Evolutionary conservation across 2,113 vertebrate species (phyloP).

Genomic region (Indri indri): DNA sequence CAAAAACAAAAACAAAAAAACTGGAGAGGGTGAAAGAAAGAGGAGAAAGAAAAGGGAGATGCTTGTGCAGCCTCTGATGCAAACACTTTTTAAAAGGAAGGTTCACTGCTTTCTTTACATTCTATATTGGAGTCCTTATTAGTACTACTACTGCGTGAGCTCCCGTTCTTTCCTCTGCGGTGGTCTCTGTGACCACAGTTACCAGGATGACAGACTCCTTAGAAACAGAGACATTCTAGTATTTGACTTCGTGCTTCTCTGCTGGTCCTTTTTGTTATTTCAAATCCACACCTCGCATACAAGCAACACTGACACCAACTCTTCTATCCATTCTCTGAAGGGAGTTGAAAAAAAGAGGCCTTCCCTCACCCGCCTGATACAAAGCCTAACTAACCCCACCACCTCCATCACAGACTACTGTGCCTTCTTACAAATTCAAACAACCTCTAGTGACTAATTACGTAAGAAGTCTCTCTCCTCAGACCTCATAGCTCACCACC

Average conservation of each 20-base stretch:
- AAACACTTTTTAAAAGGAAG: neutral
- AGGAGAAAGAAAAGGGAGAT: neutral
- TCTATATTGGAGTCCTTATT: neutral
- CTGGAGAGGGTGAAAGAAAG: neutral
- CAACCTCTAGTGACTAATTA: slow-evolving; percentile 41
- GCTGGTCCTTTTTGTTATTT: neutral
- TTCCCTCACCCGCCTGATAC: neutral
- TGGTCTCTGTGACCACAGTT: slow-evolving; percentile 24
- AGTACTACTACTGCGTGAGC: neutral
- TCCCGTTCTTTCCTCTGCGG: neutral
- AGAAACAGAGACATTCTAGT: neutral
- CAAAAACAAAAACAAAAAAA: too few relatives aligned
- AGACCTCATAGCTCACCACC: slow-evolving; percentile 33
- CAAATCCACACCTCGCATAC: neutral
- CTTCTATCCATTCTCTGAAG: neutral
- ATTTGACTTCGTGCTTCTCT: neutral
- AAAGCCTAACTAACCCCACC: neutral
- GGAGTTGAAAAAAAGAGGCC: neutral
- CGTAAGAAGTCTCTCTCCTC: slow-evolving; percentile 35
- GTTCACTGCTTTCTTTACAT: neutral
- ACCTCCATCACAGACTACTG: neutral
- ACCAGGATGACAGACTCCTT: neutral
- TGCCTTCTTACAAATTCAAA: neutral
- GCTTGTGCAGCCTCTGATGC: neutral
- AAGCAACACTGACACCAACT: neutral